Evolutionary conservation across 2,113 vertebrate species (phyloP), one percentile per base, ranked within the genome.

Genomic region (Lampris incognitus): DNA sequence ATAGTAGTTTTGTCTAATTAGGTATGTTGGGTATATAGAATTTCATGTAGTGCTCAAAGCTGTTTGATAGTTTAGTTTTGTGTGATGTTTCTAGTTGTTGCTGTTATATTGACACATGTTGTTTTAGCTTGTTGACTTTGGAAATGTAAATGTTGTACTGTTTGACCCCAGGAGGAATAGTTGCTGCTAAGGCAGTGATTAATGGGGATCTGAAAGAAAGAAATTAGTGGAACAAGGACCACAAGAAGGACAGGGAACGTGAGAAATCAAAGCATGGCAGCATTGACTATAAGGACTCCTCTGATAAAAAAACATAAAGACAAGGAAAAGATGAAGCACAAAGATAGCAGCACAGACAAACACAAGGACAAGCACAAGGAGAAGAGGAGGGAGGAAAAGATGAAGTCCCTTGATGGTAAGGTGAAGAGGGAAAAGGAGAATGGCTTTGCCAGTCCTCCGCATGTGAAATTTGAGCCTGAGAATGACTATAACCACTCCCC

Each of bases 181-280:
- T 24, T 0, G 24, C 24, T 24, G 24, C 24, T 24, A 24, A 24
- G 24, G 24, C 24, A 24, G 24, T 24, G 24, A 24, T 24, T 24
- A 24, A 24, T 24, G 24, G 24, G 24, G 24, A 24, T 24, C 24
- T 24, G 24, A 24, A 24, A 24, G 24, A 24, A 24, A 24, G 24
- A 24, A 24, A 24, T 24, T 24, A 24, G 24, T 24, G 24, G 24
- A 24, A 98, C 84, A 99, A 98, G 95, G 97, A 99, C 91, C 97
- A 98, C 93, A 99, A 97, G 90, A 99, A 98, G 90, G 98, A 99
- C 87, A 97, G 96, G 86, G 97, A 98, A 69, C 95, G 97, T 67
- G 96, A 98, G 87, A 98, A 97, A 89, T 95, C 95, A 59, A 99
- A 98, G 91, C 95, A 98, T 92, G 96, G 95, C 90, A 97, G 97